Evolutionary conservation across 2,888 invertebrate species (phyloP).

Genomic region (Tachina lurida): DNA sequence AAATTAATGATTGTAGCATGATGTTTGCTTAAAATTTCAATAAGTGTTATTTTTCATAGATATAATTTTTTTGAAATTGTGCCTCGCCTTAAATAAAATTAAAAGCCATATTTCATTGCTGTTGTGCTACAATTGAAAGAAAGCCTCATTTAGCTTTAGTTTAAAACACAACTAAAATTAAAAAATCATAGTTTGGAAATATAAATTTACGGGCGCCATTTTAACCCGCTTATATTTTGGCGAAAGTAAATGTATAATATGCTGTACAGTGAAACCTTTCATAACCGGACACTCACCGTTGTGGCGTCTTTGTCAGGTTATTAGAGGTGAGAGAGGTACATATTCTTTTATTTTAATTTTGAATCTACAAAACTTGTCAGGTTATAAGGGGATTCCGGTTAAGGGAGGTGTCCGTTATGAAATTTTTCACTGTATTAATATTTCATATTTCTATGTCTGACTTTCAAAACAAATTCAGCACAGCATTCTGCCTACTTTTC

Average conservation of each 20-base stretch:
- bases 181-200: constrained; percentile 24
- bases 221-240: constrained; percentile 19
- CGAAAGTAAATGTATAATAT: neutral
- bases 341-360: too few species aligned
- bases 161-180: constrained; percentile 7
- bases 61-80: too few species aligned
- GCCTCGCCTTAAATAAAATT: neutral
- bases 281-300: neutral
- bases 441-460: constrained; percentile 43
- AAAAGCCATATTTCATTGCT: neutral
- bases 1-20: too few species aligned
- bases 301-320: too few species aligned
- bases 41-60: too few species aligned
- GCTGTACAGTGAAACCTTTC: neutral
- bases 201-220: constrained; percentile 40
- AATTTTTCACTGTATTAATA: neutral
- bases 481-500: neutral
- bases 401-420: too few species aligned
- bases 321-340: too few species aligned
- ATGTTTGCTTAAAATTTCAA: too few species aligned
- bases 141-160: constrained; percentile 33
- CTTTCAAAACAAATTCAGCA: neutral
- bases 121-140: constrained; percentile 8
- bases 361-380: too few species aligned
- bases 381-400: too few species aligned